These are phyloP conservation scores for Cryptocephalus moraei DNA, from an alignment of 2,888 invertebrate species.

Conservation along the genomic window DNA sequence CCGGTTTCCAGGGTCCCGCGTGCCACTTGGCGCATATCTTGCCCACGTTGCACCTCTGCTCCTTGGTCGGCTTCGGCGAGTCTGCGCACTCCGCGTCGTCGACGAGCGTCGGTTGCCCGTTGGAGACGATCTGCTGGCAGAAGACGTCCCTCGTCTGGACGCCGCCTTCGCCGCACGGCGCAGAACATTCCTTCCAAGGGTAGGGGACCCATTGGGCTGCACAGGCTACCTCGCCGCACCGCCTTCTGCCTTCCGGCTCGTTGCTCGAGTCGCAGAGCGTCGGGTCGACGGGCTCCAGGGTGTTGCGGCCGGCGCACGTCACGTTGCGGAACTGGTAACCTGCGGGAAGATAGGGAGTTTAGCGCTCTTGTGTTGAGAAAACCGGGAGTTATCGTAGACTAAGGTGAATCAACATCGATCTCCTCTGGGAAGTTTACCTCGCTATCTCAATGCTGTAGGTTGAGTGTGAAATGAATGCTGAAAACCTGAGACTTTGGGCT, in stretches of 20 bases:
- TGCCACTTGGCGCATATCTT: conserved; percentile 80
- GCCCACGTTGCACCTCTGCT: conserved; percentile 65
- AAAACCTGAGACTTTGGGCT: too few relatives aligned
- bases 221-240: conserved; percentile 69
- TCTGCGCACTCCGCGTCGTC: conserved; percentile 65
- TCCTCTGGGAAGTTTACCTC: too few relatives aligned
- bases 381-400: too few relatives aligned
- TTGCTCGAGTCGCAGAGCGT: conserved; percentile 67
- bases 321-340: conserved; percentile 69
- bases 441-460: too few relatives aligned
- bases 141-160: conserved; percentile 58
- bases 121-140: conserved; percentile 70
- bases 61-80: conserved; percentile 58
- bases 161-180: conserved; percentile 71
- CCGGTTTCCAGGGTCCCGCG: conserved; percentile 82
- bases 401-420: too few relatives aligned
- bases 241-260: conserved; percentile 59
- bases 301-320: conserved; percentile 66
- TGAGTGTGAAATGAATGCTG: too few relatives aligned
- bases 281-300: conserved; percentile 60
- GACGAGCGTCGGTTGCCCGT: conserved; percentile 60
- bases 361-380: background rate
- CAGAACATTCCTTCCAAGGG: conserved; percentile 73
- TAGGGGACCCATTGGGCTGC: conserved; percentile 70
- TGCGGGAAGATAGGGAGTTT: conserved; percentile 28